phyloP scores from a whole-genome alignment of 64 coral and sea anemone species.

The Dendrophyllia cribrosa region DNA sequence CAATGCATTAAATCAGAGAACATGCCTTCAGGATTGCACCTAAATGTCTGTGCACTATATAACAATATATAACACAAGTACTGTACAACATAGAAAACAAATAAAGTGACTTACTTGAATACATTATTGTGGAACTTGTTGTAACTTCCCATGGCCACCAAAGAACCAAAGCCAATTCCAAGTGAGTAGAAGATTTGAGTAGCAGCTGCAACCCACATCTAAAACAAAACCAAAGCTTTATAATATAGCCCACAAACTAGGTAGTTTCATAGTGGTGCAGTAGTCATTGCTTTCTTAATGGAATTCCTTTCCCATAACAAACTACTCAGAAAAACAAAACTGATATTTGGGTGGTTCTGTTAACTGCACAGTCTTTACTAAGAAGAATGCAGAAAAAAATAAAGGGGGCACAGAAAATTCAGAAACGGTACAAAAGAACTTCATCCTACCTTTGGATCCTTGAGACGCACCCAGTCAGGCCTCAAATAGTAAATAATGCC shows the following conservation, averaged over 20 bases:
- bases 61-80: no score
- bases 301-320: no score
- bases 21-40: no score
- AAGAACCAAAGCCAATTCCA: conserved; percentile 91
- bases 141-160: conserved; percentile 93
- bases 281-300: not conserved
- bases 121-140: conserved; percentile 96
- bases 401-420: not conserved
- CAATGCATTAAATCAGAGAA: no score
- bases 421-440: not conserved
- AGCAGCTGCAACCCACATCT: conserved; percentile 96
- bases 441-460: conserved; percentile 71
- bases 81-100: no score
- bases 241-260: not conserved
- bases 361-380: no score
- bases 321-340: no score
- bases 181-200: conserved; percentile 95
- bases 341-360: no score
- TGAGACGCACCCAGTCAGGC: conserved; percentile 67
- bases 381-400: not conserved
- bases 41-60: no score
- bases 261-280: not conserved
- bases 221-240: not conserved
- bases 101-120: conserved; percentile 55
- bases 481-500: conserved; percentile 81